A percentile compares a stretch with the other conserved stretches of the same genome.
Conservation (phyloP, 2,888 invertebrate species). For the Heliconius ethilla region DNA sequence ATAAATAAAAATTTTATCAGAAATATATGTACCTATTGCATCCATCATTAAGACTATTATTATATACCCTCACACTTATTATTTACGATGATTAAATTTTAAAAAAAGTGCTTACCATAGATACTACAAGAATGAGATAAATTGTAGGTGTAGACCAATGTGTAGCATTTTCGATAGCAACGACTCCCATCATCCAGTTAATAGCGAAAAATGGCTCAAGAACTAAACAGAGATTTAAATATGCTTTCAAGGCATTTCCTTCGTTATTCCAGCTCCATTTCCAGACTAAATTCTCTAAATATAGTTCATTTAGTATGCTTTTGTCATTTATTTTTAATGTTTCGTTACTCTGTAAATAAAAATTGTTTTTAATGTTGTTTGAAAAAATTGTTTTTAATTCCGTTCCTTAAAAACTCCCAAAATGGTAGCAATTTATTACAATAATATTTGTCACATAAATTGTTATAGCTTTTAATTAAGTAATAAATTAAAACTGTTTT, state of each 20-base stretch:
- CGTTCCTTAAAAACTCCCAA: conserved; percentile 25
- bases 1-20: too few relatives aligned
- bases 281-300: conserved; percentile 76
- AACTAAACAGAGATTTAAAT: conserved; percentile 84
- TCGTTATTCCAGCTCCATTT: conserved; percentile 77
- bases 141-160: conserved; percentile 83
- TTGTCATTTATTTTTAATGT: conserved; percentile 58
- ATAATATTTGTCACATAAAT: conserved; percentile 24
- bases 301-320: conserved; percentile 66
- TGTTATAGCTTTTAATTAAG: background rate
- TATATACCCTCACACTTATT: background rate
- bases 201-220: conserved; percentile 87
- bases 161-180: conserved; percentile 86
- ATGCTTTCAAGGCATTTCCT: conserved; percentile 82
- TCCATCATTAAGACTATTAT: too few relatives aligned
- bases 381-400: background rate
- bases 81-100: background rate
- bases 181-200: conserved; percentile 88
- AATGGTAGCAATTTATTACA: conserved; percentile 30
- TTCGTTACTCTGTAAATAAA: conserved; percentile 40
- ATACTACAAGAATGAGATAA: conserved; percentile 80
- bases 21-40: too few relatives aligned
- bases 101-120: conserved; percentile 74
- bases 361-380: background rate
- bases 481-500: background rate